Conservation (phyloP, 2,797 vertebrate genomes). For the Amblyraja radiata region DNA sequence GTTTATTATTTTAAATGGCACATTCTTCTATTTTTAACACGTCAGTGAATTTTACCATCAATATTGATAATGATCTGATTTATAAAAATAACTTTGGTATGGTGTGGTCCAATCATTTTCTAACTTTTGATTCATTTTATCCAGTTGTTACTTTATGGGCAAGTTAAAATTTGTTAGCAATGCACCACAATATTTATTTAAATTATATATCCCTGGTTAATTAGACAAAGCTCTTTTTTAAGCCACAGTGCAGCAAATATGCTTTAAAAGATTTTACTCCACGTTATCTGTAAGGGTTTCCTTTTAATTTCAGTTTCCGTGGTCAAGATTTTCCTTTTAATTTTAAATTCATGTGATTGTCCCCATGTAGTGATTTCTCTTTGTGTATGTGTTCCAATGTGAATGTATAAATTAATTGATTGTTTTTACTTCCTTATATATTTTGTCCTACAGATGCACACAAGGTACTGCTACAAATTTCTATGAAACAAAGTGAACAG, state of each 20-base stretch:
- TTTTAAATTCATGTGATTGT: background rate
- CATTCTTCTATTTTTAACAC: background rate
- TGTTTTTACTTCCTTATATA: background rate
- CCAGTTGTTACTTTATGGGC: no score
- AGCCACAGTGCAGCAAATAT: background rate
- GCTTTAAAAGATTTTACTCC: background rate
- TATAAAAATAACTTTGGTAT: background rate
- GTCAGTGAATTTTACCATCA: background rate
- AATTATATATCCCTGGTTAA: background rate
- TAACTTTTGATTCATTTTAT: background rate
- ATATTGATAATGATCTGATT: background rate
- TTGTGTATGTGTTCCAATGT: background rate
- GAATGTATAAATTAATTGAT: background rate
- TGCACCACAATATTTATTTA: background rate
- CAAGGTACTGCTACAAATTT: conserved; percentile 72
- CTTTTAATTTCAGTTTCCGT: background rate
- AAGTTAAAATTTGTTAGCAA: background rate
- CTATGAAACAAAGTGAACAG: conserved; percentile 57
- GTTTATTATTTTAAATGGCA: background rate
- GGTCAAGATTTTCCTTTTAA: no score
- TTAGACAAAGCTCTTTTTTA: background rate
- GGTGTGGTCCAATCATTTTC: no score
- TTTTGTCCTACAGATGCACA: conserved; percentile 66
- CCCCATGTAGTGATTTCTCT: background rate
- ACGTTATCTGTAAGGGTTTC: background rate